Conservation (phyloP, 1,140 invertebrate genomes). For the Cydia amplana region DNA sequence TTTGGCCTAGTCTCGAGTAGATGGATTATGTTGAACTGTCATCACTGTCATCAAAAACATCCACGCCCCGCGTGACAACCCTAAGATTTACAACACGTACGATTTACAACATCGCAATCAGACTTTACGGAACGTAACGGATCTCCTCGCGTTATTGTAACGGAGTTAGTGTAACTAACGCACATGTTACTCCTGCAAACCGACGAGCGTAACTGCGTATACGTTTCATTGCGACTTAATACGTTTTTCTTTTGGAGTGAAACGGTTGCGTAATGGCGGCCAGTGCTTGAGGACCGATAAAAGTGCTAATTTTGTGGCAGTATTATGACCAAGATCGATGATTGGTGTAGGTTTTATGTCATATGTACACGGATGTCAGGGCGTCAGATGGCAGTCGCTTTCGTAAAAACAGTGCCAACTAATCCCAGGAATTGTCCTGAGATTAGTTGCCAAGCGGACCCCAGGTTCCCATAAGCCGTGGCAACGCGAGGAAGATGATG, state of each 20-base stretch:
- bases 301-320: neutral
- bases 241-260: neutral
- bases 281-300: neutral
- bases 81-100: conserved; percentile 11
- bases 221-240: neutral
- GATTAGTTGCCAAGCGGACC: too few relatives aligned
- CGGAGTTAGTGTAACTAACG: conserved; percentile 32
- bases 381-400: too few relatives aligned
- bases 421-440: too few relatives aligned
- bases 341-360: too few relatives aligned
- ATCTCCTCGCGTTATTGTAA: conserved; percentile 15
- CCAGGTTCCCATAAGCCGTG: too few relatives aligned
- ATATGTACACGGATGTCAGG: too few relatives aligned
- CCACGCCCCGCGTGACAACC: neutral
- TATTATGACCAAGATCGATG: too few relatives aligned
- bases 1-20: too few relatives aligned
- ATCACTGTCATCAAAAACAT: too few relatives aligned
- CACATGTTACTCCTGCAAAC: neutral
- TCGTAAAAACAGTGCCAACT: too few relatives aligned
- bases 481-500: too few relatives aligned
- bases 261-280: neutral
- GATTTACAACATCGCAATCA: conserved; percentile 29
- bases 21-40: too few relatives aligned
- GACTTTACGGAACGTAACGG: conserved; percentile 19
- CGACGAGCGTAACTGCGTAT: neutral